Conservation (phyloP, 2,797 vertebrate species). For the Lemur catta region DNA sequence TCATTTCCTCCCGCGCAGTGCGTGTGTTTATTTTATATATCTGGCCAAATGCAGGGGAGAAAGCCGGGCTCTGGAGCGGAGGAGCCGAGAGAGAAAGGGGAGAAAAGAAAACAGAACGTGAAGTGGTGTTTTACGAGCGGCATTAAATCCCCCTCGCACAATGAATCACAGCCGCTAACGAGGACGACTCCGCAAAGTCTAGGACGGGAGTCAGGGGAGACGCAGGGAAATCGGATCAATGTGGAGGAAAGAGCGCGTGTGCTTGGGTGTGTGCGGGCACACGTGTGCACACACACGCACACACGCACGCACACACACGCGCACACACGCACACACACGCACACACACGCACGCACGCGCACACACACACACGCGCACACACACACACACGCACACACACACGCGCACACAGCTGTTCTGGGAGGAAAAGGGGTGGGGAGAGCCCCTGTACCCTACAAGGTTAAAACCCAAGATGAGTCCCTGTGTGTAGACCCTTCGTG, state of each 20-base stretch:
- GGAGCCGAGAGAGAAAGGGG: not conserved
- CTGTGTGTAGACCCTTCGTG: not conserved
- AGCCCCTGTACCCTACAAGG: not conserved
- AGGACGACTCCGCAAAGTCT: conserved; percentile 81
- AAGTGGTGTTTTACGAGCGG: conserved; percentile 69
- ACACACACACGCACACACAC: not conserved
- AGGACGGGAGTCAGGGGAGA: conserved; percentile 68
- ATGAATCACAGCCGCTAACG: conserved; percentile 73
- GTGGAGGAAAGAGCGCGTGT: conserved; percentile 28
- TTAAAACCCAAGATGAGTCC: not conserved
- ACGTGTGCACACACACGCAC: not conserved
- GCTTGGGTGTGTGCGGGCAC: not conserved
- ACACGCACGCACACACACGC: not conserved
- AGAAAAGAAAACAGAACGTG: conserved; percentile 71
- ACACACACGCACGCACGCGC: not conserved
- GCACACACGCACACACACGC: not conserved
- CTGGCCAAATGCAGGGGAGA: not conserved
- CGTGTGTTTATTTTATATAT: conserved; percentile 30
- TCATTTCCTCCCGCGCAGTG: conserved; percentile 16
- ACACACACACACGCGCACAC: no score
- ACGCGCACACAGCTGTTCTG: not conserved
- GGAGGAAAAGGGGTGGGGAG: not conserved
- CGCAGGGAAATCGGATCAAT: conserved; percentile 45
- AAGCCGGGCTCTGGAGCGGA: not conserved
- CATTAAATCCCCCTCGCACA: conserved; percentile 76